Conservation (phyloP, 2,888 invertebrate genomes). For the Chelonus formosanus region DNA sequence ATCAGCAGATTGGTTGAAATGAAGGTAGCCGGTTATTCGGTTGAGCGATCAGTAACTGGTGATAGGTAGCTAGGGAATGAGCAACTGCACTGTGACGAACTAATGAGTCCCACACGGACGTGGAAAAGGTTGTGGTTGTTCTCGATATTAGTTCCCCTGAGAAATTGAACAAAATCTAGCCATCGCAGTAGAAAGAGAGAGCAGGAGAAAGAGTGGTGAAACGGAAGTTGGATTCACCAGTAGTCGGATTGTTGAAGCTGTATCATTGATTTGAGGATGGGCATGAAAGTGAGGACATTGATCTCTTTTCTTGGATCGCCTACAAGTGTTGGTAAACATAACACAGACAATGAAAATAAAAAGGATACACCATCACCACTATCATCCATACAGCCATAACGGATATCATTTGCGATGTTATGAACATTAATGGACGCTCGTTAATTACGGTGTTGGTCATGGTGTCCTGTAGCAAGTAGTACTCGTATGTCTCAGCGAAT, state of each 20-base stretch:
- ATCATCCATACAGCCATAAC: constrained; percentile 33
- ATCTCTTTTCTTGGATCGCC: constrained; percentile 1
- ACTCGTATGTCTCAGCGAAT: constrained; percentile 40
- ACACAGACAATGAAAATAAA: too few species aligned
- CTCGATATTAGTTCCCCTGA: constrained; percentile 13
- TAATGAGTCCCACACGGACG: constrained; percentile 13
- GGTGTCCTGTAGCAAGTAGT: constrained; percentile 38
- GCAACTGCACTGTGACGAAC: constrained; percentile 15
- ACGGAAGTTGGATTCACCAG: too few species aligned
- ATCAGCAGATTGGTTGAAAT: too few species aligned
- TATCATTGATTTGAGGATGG: too few species aligned
- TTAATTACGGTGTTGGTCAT: constrained; percentile 45
- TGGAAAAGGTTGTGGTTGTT: constrained; percentile 6
- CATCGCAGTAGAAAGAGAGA: neutral
- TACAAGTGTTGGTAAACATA: too few species aligned
- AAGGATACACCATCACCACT: too few species aligned
- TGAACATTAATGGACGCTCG: constrained; percentile 44
- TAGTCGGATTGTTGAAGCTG: too few species aligned
- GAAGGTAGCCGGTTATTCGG: too few species aligned
- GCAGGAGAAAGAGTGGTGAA: neutral
- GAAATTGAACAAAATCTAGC: constrained; percentile 11
- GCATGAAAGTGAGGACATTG: constrained; percentile 9
- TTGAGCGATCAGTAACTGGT: too few species aligned
- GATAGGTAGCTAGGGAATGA: neutral
- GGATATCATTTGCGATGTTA: constrained; percentile 47